Conservation (phyloP, 2,113 vertebrate species). For the Myodes glareolus region DNA sequence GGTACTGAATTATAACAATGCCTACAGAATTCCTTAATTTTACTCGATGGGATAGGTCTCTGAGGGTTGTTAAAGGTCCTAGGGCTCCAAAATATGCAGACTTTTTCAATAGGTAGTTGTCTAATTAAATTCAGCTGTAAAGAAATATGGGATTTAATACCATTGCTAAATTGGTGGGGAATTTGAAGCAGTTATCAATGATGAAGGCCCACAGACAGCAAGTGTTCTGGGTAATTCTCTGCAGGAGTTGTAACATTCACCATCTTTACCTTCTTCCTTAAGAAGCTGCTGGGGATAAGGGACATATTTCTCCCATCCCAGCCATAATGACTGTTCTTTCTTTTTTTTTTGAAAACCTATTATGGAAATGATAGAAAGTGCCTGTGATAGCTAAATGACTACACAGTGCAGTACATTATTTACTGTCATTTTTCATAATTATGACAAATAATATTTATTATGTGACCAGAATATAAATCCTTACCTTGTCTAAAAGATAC, state of each 20-base stretch:
- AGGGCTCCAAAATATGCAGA: neutral
- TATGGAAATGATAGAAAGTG: constrained; percentile 10
- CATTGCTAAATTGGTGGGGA: constrained; percentile 20
- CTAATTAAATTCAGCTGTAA: constrained; percentile 9
- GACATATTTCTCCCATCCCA: neutral
- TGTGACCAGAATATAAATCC: neutral
- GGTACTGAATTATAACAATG: neutral
- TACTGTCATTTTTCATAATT: constrained; percentile 39
- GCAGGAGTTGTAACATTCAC: neutral
- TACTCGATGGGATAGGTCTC: neutral
- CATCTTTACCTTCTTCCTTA: neutral
- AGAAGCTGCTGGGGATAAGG: neutral
- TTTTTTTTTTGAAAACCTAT: constrained; percentile 45
- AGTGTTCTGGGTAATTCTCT: neutral
- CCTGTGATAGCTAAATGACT: constrained; percentile 38
- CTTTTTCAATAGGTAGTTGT: constrained; percentile 12
- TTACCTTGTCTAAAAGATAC: constrained; percentile 36
- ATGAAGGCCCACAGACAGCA: neutral
- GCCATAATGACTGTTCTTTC: neutral
- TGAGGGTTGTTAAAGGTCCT: neutral
- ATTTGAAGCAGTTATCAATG: neutral
- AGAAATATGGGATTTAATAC: constrained; percentile 1
- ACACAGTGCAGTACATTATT: neutral
- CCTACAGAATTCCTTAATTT: neutral
- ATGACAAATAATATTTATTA: neutral